Evolutionary conservation across 2,888 invertebrate genomes (phyloP), one percentile per base, ranked within the genome.

Genomic region (Nudaria mundana): DNA sequence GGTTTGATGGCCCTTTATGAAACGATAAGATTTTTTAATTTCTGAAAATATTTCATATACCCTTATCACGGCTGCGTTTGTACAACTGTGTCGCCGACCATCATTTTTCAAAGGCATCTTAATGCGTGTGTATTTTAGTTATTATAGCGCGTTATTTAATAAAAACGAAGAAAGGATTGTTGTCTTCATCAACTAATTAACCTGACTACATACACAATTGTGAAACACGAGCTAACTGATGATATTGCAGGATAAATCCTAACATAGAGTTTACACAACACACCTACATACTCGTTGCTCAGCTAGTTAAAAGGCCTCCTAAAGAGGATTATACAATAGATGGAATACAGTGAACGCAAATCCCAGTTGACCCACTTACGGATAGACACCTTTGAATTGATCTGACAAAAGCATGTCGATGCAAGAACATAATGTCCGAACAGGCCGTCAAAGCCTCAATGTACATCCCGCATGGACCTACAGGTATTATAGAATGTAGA

Each of bases 371-470:
- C 85, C 86, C 74, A 85, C 69, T 83, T 86, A 76, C 63, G 62
- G 66, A 63, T 70, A 80, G 76, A 73, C 76, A 80, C 81, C 80
- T 82, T 81, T 81, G 78, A 81, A 81, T 80, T 53, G 69, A 63
- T 51, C 67, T 73, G 76, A 83, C 81, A 85, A 84, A 83, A 81
- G 81, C 81, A 76, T 71, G 76, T 82, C 78, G 70, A 73, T 74
- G 74, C 78, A 73, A 73, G 80, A 77, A 78, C 82, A 80, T 79
- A 76, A 83, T 81, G 76, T 77, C 71, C 66, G 72, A 59, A 58
- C 60, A n/a, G 65, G 61, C 67, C 66, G 63, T 66, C 70, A 67
- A 66, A 71, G 77, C 71, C 60, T 76, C 81, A 78, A 81, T 84
- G 78, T 75, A 76, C 71, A 71, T 67, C 84, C 83, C 81, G 79